Evolutionary conservation across 2,888 invertebrate species (phyloP).

Genomic region (Norana najaformis): DNA sequence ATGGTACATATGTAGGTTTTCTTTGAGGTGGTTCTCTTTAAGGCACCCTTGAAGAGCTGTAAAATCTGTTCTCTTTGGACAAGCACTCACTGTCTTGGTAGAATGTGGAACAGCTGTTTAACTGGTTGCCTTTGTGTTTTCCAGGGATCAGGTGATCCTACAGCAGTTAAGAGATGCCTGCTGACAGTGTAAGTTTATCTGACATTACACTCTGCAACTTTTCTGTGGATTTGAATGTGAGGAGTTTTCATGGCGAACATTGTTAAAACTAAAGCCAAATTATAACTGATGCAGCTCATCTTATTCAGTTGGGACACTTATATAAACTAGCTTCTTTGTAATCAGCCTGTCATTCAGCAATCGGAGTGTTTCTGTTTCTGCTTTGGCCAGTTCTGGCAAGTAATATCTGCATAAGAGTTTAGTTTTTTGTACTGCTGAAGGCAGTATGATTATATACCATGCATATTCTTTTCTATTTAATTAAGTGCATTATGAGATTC

Average conservation of each 20-base stretch:
- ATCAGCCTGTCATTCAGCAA: no score
- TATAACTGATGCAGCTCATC: no score
- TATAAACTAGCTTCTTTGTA: no score
- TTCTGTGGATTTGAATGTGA: neutral
- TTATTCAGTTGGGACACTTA: no score
- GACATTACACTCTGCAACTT: neutral
- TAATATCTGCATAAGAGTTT: no score
- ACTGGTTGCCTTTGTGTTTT: neutral
- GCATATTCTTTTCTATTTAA: no score
- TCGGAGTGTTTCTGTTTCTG: no score
- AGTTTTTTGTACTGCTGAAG: no score
- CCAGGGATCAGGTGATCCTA: neutral
- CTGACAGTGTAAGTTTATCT: neutral
- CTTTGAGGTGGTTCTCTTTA: neutral
- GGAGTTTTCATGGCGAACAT: neutral
- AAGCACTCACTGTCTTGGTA: neutral
- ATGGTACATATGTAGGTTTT: neutral
- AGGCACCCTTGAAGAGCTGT: neutral
- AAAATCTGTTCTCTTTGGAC: neutral
- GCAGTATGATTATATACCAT: no score
- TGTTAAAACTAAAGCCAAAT: neutral
- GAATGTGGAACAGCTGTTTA: neutral
- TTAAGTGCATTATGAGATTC: neutral
- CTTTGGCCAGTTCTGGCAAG: no score
- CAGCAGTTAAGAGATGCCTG: neutral